Percentiles rank a stretch among this genome's conserved stretches.
Evolutionary conservation across 2,113 vertebrate genomes (phyloP).

Genomic region (Neotragus moschatus): DNA sequence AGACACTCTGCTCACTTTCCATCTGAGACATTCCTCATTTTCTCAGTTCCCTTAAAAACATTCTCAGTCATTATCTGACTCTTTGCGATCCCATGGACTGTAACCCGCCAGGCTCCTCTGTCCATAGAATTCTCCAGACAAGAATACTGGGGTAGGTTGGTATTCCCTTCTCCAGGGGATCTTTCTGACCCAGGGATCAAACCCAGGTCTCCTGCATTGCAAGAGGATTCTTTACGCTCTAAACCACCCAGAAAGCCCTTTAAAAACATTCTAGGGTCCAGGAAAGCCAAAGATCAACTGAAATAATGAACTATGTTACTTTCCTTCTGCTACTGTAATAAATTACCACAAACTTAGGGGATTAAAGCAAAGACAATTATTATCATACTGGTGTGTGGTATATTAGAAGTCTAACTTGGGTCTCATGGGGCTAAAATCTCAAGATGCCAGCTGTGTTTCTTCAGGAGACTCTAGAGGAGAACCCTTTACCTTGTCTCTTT

Average conservation of each 20-base stretch:
- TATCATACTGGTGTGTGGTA: neutral
- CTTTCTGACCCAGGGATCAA: neutral
- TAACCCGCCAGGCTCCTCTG: no score
- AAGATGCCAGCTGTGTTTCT: neutral
- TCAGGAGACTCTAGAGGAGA: neutral
- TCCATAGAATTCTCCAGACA: no score
- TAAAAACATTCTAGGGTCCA: no score
- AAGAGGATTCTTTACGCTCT: constrained; percentile 64
- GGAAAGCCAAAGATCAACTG: no score
- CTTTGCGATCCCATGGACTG: no score
- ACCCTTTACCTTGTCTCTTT: neutral
- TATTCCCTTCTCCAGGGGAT: neutral
- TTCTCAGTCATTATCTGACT: neutral
- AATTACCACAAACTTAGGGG: neutral
- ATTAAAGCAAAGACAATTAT: neutral
- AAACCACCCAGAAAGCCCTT: neutral
- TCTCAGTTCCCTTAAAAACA: neutral
- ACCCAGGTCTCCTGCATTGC: neutral
- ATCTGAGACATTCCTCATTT: neutral
- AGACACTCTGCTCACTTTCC: neutral
- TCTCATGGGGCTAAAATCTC: accelerated
- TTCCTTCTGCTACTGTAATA: neutral
- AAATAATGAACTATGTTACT: no score
- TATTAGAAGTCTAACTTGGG: neutral
- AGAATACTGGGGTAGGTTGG: no score